Evolutionary conservation across 1,140 invertebrate genomes (phyloP), one percentile per base, ranked within the genome.

Genomic region (Orchesella cincta): DNA sequence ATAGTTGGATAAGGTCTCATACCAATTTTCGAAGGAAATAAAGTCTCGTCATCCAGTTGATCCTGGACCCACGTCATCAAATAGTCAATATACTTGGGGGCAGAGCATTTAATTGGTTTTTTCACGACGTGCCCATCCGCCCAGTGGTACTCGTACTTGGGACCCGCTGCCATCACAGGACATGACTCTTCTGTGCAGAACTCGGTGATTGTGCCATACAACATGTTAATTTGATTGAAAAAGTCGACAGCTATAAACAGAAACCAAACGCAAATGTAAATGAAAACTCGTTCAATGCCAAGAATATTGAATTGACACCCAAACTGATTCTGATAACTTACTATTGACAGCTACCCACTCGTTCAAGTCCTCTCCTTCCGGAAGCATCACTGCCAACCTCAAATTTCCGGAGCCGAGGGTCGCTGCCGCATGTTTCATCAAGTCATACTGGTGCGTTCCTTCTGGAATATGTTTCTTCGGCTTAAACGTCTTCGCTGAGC

Each of bases 61-160:
- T 99, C 97, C 87, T 99, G 97, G 46, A 99, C 97, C 97, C 97
- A 99, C 14, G 97, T 99, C 97, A 99, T 98, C 75, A 99, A 88
- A 87, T 98, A 99, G 87, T 99, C 98, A 83, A 99, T 99, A 85
- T 99, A 99, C 86, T 98, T 98, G 26, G 98, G 97, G 70, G 98
- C 98, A 52, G 97, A 98, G 88, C 97, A 99, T 87, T 98, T 98
- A 78, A 99, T 99, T 26, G 97, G 96, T 86, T 99, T 99, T 85
- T 99, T 98, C 0, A 99, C 96, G 1, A 95, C 97, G 83, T 96
- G 93, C 18, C 97, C 97, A 88, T 99, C 98, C 2, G 97, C 97
- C 98, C 98, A 99, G 86, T 99, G 98, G 86, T 99, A 99, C 87
- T 99, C 98, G 85, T 99, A 99, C 86, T 99, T 98, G 74, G 97